phyloP scores from a whole-genome alignment of 2,113 vertebrate genomes.

The Toxotes jaculatrix region DNA sequence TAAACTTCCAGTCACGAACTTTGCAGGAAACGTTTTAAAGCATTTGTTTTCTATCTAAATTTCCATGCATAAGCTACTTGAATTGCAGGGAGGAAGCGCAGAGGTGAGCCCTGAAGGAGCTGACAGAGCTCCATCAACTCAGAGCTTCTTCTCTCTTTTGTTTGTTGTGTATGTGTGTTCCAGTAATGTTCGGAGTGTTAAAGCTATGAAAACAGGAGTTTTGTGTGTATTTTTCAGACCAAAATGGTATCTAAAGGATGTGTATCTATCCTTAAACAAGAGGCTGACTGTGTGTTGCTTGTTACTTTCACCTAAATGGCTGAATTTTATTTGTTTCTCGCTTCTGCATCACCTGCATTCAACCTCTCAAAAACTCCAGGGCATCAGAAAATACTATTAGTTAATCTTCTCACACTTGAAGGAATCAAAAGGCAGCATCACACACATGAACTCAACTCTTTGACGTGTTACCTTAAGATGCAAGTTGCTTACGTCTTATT shows the following conservation, averaged over 20 bases:
- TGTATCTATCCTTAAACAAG: background rate
- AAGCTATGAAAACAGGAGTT: no score
- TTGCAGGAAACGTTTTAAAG: conserved; percentile 41
- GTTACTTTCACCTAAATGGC: background rate
- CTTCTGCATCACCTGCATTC: background rate
- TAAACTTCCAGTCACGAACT: conserved; percentile 51
- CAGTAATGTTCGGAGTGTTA: background rate
- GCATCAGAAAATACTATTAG: background rate
- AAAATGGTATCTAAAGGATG: background rate
- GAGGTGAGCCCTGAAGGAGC: conserved; percentile 29
- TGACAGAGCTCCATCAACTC: conserved; percentile 11
- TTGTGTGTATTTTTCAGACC: background rate
- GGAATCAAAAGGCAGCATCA: background rate
- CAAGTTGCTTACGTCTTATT: conserved; percentile 33
- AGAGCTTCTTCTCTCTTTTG: background rate
- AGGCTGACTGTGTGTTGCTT: background rate
- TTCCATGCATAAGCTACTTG: conserved; percentile 24
- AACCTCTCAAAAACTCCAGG: background rate
- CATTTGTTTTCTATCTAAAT: conserved; percentile 50
- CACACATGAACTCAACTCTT: background rate
- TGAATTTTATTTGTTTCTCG: background rate
- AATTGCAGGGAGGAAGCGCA: conserved; percentile 6
- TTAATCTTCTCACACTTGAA: background rate
- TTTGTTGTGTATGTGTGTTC: background rate
- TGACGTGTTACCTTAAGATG: background rate